Evolutionary conservation across 1,140 invertebrate genomes (phyloP), one percentile per base, ranked within the genome.

Genomic region (Palaemon carinicauda): DNA sequence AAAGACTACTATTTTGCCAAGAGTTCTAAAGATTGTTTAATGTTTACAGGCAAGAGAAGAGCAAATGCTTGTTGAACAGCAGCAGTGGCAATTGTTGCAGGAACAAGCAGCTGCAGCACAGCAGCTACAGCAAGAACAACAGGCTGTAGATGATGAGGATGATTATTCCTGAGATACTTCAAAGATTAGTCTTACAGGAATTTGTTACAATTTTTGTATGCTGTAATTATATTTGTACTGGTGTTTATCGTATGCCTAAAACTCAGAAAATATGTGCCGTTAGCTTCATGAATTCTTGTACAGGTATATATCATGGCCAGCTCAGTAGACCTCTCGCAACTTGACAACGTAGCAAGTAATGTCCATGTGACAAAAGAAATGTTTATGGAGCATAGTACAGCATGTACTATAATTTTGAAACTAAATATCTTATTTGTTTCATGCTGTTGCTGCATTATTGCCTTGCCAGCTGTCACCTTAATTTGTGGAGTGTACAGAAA

Each of bases 21-120:
- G 17, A 51, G 52, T 14, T 52, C 33, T n/a, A 77, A 82, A 56
- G 60, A 27, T 19, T 10, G 33, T 24, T 87, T 78, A 60, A 41
- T 52, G 77, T 87, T 90, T 90, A 33, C 89, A 95, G 94, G 96
- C 96, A n/a, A 92, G 96, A 90, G 95, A 97, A 92, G 96, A 97
- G 91, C 96, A 97, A 92, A 96, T 96, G 3, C 95, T 95, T 87
- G 94, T 95, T 69, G 96, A 97, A 89, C 96, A 97, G 90, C 95
- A 97, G 90, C 95, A 97, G 90, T 97, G 96, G 96, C 93, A 96
- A 89, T 95, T 97, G 90, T 93, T 97, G 90, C 96, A 97, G 92
- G 95, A 93, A 84, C 93, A 93, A 60, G 93, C 94, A 78, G 79
- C 78, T 17, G 86, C 69, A 27, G 86, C 86, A 21, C 78, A 88